Evolutionary conservation across 2,113 vertebrate species (phyloP).

Genomic region (Pseudolaguvia tuberculata): DNA sequence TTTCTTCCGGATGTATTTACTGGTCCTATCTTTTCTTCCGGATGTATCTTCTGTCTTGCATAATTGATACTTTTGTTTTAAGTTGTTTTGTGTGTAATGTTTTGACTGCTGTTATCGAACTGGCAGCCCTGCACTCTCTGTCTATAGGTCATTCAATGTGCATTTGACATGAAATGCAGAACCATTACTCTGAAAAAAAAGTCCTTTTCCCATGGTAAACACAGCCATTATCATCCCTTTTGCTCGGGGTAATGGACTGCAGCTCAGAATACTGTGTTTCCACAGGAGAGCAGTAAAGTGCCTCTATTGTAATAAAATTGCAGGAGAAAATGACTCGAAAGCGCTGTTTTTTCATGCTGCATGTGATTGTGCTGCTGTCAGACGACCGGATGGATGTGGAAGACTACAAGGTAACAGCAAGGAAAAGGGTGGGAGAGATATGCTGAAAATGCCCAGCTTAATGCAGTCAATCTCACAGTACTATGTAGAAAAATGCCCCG

Average conservation of each 20-base stretch:
- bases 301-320: slow-evolving; percentile 36
- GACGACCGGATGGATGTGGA: slow-evolving; percentile 35
- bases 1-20: not conserved
- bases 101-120: slow-evolving; percentile 3
- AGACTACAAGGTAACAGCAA: slow-evolving; percentile 14
- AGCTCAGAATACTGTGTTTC: slow-evolving; percentile 35
- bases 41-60: too few species aligned
- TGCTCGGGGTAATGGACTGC: slow-evolving; percentile 30
- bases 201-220: slow-evolving; percentile 32
- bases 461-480: slow-evolving; percentile 31
- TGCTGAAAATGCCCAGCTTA: not conserved
- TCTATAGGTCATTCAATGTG: slow-evolving; percentile 3
- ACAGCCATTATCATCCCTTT: slow-evolving; percentile 35
- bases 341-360: slow-evolving; percentile 36
- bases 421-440: slow-evolving; percentile 17
- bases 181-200: not conserved
- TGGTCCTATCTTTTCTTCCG: not conserved
- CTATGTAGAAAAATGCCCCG: slow-evolving; percentile 17
- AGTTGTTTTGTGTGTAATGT: not conserved
- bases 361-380: slow-evolving; percentile 39
- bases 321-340: slow-evolving; percentile 41
- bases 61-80: slow-evolving; percentile 2
- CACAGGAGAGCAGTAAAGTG: slow-evolving; percentile 39
- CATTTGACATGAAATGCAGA: slow-evolving; percentile 21
- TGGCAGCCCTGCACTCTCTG: not conserved